A percentile compares a stretch with the other conserved stretches of the same genome.
phyloP scores from a whole-genome alignment of 2,113 vertebrate species.

The Thamnophis sirtalis region DNA sequence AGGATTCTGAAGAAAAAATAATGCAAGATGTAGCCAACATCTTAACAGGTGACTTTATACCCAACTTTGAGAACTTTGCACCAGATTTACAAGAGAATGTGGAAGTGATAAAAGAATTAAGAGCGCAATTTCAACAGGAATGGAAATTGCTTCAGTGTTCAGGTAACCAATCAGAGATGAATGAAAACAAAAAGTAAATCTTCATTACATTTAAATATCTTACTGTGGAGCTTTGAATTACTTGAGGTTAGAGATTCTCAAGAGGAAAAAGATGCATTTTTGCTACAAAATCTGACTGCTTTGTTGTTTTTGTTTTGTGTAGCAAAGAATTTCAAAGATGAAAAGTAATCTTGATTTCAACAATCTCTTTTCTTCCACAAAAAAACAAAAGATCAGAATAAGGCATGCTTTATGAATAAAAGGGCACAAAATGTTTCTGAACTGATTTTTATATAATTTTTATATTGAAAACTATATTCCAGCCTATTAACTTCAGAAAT shows the following conservation, averaged over 20 bases:
- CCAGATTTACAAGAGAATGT: conserved; percentile 53
- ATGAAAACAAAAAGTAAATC: not conserved
- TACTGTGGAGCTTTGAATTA: not conserved
- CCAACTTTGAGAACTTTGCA: conserved; percentile 54
- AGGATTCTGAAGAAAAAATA: conserved; percentile 61
- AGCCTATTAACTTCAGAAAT: not conserved
- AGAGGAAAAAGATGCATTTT: not conserved
- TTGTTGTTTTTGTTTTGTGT: conserved; percentile 18
- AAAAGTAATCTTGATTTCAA: conserved; percentile 33
- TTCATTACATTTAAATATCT: not conserved
- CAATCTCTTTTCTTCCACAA: not conserved
- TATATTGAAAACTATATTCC: too few relatives aligned
- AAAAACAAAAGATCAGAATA: not conserved
- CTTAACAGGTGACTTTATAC: conserved; percentile 44
- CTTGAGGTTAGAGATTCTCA: not conserved
- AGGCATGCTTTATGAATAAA: not conserved
- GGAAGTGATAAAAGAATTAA: conserved; percentile 49
- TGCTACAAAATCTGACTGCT: conserved; percentile 5
- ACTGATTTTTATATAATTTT: not conserved
- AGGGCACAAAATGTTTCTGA: not conserved
- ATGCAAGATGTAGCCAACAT: conserved; percentile 36
- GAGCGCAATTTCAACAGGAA: conserved; percentile 49
- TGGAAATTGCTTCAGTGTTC: conserved; percentile 72
- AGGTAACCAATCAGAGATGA: conserved; percentile 36
- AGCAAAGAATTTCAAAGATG: conserved; percentile 37